Evolutionary conservation across 2,888 invertebrate genomes (phyloP).

Genomic region (Cerceris rybyensis): DNA sequence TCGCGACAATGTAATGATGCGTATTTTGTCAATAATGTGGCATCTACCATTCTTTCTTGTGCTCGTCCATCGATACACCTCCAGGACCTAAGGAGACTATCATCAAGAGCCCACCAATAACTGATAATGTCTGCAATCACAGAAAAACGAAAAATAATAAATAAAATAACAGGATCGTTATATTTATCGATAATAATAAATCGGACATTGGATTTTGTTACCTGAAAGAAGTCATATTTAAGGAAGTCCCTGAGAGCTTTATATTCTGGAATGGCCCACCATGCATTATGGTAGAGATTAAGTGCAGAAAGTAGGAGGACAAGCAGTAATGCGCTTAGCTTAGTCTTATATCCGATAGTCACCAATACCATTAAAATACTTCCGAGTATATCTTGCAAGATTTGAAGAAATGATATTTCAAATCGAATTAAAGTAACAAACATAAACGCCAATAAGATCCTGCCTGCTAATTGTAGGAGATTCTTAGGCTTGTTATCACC

Average conservation of each 20-base stretch:
- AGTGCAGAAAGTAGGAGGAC: constrained; percentile 93
- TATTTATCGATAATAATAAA: background rate
- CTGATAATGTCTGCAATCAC: constrained; percentile 95
- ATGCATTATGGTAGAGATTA: constrained; percentile 99
- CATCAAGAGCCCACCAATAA: constrained; percentile 98
- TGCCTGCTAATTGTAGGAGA: constrained; percentile 97
- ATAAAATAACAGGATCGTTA: background rate
- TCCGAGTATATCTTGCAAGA: constrained; percentile 95
- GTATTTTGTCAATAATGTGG: constrained; percentile 32
- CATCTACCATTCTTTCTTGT: constrained; percentile 98
- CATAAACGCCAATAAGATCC: constrained; percentile 98
- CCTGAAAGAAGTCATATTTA: constrained; percentile 99
- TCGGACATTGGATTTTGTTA: constrained; percentile 77
- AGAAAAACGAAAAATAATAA: constrained; percentile 38
- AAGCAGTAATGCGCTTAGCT: constrained; percentile 96
- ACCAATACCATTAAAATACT: constrained; percentile 97
- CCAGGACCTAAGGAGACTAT: constrained; percentile 99
- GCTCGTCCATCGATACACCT: constrained; percentile 99
- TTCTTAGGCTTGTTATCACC: constrained; percentile 98
- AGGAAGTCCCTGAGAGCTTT: constrained; percentile 99
- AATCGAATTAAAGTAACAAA: constrained; percentile 97
- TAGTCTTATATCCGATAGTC: constrained; percentile 99
- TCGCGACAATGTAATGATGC: constrained; percentile 55
- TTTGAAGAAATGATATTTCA: constrained; percentile 95
- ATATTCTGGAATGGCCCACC: constrained; percentile 98